Base-by-base conservation (phyloP, 2,888 invertebrate genomes). In the Sphaerophoria rueppellii region DNA sequence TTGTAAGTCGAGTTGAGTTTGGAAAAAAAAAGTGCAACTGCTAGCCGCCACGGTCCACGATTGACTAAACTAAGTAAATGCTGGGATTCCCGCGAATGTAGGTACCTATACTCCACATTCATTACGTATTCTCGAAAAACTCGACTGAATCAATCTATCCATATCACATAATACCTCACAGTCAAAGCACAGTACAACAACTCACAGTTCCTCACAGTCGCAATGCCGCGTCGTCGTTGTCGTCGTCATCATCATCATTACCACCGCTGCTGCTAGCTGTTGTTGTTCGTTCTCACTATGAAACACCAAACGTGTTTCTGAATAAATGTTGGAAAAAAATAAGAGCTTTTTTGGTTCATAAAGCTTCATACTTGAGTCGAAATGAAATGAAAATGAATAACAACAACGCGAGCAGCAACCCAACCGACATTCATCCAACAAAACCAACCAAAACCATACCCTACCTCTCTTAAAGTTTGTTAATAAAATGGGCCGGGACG, bases 41-140 rank as follows among this genome's bases (percentile, higher is more conserved):
- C 89, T 89, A 90, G 89, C 91, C 90, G 91, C 91, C 90, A 90
- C 91, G 91, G 91, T 90, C 90, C 90, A 91, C 91, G 91, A 92
- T 91, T 91, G 90, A 92, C 91, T 92, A 91, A 92, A 89, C 89
- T 89, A 89, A 91, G 90, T 89, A 89, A 90, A 89, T 88, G 90
- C 89, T 91, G 91, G 91, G 91, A 91, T 90, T 89, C 88, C 88
- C 88, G 88, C 87, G 72, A 77, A 72, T 76, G 73, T 60, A 60
- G 60, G 60, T 85, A 81, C 76, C 76, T 85, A 24, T 24, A 85
- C 81, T 85, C 81, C 73, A 77, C 81, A 85, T 81, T 81, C 81
- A 85, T 85, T 85, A 85, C 85, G 85, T 85, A 81, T 85, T 85
- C 81, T 85, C 77, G 76, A 85, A 85, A 85, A 85, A 85, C 76